Conservation (phyloP, 2,888 invertebrate genomes). For the Leucophenga maculata region DNA sequence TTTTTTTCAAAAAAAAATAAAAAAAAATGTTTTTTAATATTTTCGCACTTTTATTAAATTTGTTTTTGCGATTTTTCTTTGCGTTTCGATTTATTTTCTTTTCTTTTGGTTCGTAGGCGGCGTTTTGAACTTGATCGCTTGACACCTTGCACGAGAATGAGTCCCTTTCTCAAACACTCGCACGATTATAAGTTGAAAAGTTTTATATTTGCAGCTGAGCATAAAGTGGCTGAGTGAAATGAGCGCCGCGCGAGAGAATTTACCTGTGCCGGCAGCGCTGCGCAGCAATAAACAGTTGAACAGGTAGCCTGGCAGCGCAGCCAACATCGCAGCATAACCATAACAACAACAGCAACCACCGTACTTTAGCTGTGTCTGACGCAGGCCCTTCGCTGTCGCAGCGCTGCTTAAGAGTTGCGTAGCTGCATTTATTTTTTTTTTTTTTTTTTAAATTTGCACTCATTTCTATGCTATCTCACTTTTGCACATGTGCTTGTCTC, state of each 20-base stretch:
- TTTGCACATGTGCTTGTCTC: no score
- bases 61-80: slow-evolving; percentile 28
- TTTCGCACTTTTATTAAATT: slow-evolving; percentile 28
- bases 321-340: neutral
- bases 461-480: no score
- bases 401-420: no score
- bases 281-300: neutral
- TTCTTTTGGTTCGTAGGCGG: slow-evolving; percentile 17
- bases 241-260: neutral
- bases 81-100: slow-evolving; percentile 28
- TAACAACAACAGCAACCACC: no score
- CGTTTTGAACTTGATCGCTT: slow-evolving; percentile 68
- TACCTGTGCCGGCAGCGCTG: neutral
- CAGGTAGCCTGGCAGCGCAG: neutral
- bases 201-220: no score
- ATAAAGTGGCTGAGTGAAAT: neutral
- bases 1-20: no score
- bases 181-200: neutral
- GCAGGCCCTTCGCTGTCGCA: no score
- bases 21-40: no score
- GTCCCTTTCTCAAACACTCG: slow-evolving; percentile 72
- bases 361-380: no score
- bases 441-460: no score
- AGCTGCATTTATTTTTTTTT: neutral
- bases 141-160: slow-evolving; percentile 75